Percentiles rank a stretch among this genome's conserved stretches.
These are phyloP conservation scores for Hystrix cristata DNA, from an alignment of 2,113 vertebrate species.

Conservation along the genomic window DNA sequence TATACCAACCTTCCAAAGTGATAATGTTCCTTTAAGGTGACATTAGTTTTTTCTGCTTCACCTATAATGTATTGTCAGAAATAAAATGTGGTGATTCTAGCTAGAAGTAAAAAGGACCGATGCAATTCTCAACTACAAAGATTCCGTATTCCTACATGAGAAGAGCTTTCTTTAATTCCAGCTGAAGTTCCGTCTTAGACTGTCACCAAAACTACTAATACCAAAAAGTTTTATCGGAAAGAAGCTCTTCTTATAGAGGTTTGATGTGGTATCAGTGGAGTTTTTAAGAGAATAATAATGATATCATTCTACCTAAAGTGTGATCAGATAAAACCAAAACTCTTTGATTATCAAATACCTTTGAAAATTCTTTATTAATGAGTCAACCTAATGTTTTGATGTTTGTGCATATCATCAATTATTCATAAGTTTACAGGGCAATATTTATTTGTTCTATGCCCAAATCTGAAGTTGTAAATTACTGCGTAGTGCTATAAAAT, in stretches of 20 bases:
- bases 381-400: background rate
- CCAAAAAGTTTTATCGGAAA: background rate
- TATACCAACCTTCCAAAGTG: slow-evolving; percentile 64
- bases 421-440: background rate
- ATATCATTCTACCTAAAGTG: background rate
- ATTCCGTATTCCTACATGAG: background rate
- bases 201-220: background rate
- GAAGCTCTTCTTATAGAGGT: background rate
- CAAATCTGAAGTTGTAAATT: background rate
- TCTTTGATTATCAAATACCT: background rate
- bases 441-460: background rate
- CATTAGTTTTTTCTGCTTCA: slow-evolving; percentile 51
- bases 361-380: background rate
- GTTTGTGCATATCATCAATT: background rate
- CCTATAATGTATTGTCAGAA: slow-evolving; percentile 64
- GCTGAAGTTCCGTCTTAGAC: background rate
- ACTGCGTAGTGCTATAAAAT: background rate
- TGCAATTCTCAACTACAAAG: slow-evolving; percentile 41
- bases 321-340: background rate
- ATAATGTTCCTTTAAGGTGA: slow-evolving; percentile 67
- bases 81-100: slow-evolving; percentile 64
- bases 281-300: background rate
- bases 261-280: background rate
- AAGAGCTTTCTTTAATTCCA: background rate
- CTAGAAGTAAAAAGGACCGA: background rate